A percentile compares a stretch with the other conserved stretches of the same genome.
phyloP scores from a whole-genome alignment of 2,113 vertebrate species.

The Ciconia stormi region DNA sequence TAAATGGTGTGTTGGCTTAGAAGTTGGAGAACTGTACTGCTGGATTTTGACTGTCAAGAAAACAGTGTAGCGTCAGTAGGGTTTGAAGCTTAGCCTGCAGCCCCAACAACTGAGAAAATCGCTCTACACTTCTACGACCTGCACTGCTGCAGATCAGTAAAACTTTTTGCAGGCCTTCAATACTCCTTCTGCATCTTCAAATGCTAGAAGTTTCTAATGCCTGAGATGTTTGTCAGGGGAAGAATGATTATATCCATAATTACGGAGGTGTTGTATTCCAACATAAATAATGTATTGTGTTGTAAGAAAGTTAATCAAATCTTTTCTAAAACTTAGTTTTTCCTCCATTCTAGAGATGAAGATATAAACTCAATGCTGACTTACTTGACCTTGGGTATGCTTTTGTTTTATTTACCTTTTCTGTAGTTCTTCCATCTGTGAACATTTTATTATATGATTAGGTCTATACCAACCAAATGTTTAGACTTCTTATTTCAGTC shows the following conservation, averaged over 20 bases:
- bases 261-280: background rate
- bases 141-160: background rate
- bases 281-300: background rate
- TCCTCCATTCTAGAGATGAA: slow-evolving; percentile 62
- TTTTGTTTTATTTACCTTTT: slow-evolving; percentile 3
- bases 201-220: background rate
- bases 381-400: slow-evolving; percentile 83
- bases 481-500: background rate
- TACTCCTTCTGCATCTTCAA: background rate
- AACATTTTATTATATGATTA: background rate
- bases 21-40: background rate
- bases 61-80: background rate
- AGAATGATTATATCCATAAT: background rate
- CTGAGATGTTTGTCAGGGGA: background rate
- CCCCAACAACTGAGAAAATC: background rate
- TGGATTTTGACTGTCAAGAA: background rate
- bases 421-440: background rate
- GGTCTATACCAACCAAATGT: background rate
- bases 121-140: background rate
- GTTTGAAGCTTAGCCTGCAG: background rate
- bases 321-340: background rate
- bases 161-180: background rate
- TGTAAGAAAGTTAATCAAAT: background rate
- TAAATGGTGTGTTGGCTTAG: background rate
- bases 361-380: slow-evolving; percentile 74